Evolutionary conservation across 1,140 invertebrate genomes (phyloP).

Genomic region (Cepaea nemoralis): DNA sequence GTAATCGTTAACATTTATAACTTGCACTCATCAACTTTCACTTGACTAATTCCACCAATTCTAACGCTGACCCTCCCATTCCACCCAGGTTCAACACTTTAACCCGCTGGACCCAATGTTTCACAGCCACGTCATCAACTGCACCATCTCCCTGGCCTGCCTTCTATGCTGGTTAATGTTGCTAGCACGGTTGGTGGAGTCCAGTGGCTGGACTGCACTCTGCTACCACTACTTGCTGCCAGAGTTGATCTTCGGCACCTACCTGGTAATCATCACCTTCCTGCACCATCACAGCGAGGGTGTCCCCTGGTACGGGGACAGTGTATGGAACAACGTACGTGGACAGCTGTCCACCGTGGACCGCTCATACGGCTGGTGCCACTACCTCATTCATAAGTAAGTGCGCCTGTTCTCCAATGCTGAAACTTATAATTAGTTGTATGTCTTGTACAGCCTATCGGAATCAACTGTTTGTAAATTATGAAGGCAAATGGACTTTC

Average conservation of each 20-base stretch:
- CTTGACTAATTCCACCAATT: too few relatives aligned
- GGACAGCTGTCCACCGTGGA: conserved; percentile 73
- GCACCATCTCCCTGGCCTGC: conserved; percentile 56
- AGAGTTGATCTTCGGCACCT: conserved; percentile 66
- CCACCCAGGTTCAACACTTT: conserved; percentile 49
- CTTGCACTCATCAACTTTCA: too few relatives aligned
- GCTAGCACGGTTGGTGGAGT: conserved; percentile 52
- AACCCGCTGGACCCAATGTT: conserved; percentile 56
- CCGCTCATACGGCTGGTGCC: conserved; percentile 71
- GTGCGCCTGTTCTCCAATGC: neutral
- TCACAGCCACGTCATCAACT: conserved; percentile 46
- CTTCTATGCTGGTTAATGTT: conserved; percentile 56
- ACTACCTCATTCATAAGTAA: conserved; percentile 69
- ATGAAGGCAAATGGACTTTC: too few relatives aligned
- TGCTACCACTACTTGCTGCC: conserved; percentile 71
- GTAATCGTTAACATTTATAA: too few relatives aligned
- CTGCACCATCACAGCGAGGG: conserved; percentile 71
- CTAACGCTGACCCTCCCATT: too few relatives aligned
- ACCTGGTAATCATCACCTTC: conserved; percentile 71
- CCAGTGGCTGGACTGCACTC: conserved; percentile 48
- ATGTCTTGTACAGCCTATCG: too few relatives aligned
- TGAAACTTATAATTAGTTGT: too few relatives aligned
- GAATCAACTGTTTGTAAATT: too few relatives aligned
- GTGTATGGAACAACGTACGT: conserved; percentile 70
- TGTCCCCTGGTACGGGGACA: conserved; percentile 71